Evolutionary conservation across 2,888 invertebrate genomes (phyloP).

Genomic region (Caenorhabditis sp.): DNA sequence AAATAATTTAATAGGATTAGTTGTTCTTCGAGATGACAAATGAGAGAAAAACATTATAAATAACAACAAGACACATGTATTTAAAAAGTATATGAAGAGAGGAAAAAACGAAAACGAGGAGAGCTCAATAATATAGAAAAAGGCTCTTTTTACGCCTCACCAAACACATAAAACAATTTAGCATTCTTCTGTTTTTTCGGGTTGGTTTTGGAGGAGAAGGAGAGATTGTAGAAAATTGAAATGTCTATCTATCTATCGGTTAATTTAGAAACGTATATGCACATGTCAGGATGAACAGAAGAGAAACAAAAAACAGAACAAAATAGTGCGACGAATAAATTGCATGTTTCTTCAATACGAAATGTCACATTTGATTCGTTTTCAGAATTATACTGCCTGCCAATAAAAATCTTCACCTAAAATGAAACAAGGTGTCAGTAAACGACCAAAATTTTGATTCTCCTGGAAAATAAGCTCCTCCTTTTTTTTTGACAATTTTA

Average conservation of each 20-base stretch:
- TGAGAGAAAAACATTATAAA: constrained; percentile 1
- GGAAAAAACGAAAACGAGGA: neutral
- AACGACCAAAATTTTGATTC: too few species aligned
- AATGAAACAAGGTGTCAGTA: neutral
- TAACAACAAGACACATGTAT: constrained; percentile 1
- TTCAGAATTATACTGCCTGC: neutral
- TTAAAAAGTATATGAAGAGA: neutral
- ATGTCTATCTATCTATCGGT: neutral
- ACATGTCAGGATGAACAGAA: neutral
- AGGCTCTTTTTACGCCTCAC: constrained; percentile 1
- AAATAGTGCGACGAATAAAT: neutral
- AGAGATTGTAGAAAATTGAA: neutral
- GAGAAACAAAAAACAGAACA: neutral
- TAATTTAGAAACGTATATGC: neutral
- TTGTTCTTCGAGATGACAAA: neutral
- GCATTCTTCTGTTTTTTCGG: neutral
- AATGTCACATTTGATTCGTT: neutral
- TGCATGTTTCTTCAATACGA: neutral
- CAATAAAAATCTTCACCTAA: neutral
- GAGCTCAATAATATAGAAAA: neutral
- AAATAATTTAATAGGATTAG: neutral
- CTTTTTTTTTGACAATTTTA: too few species aligned
- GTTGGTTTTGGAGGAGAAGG: neutral
- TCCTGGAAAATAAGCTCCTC: too few species aligned
- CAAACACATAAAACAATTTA: constrained; percentile 1